phyloP scores from a whole-genome alignment of 30 jellyfish, hydroid and myxozoan genomes.

The Pseudorhiza aurosa region DNA sequence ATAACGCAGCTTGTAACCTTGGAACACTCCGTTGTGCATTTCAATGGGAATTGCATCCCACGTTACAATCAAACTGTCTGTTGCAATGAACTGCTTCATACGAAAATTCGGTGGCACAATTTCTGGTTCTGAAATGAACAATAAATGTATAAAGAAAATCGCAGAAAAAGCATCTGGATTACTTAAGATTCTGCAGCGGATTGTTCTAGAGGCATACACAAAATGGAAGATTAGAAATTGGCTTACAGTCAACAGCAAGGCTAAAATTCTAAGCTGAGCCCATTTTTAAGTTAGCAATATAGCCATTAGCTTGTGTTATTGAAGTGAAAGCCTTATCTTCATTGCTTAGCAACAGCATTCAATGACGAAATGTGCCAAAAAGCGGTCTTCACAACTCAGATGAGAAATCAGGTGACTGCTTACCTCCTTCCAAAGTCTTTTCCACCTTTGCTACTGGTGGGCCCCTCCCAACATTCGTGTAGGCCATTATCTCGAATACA shows the following conservation, averaged over 20 bases:
- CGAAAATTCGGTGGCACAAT: slow-evolving; percentile 39
- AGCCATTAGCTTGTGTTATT: too few relatives aligned
- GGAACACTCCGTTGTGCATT: slow-evolving; percentile 26
- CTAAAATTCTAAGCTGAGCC: too few relatives aligned
- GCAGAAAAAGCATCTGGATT: too few relatives aligned
- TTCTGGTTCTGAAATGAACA: slow-evolving; percentile 47
- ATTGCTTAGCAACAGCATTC: background rate
- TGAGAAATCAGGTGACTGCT: too few relatives aligned
- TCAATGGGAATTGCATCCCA: slow-evolving; percentile 26
- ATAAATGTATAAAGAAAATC: too few relatives aligned
- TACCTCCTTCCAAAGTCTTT: slow-evolving; percentile 40
- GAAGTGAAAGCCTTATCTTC: background rate
- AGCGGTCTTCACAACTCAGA: too few relatives aligned
- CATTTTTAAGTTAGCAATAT: too few relatives aligned
- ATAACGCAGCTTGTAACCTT: slow-evolving; percentile 44
- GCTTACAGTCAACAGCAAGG: too few relatives aligned
- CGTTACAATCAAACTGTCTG: background rate
- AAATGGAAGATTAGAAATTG: too few relatives aligned
- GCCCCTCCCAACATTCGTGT: slow-evolving; percentile 25
- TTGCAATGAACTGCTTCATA: background rate
- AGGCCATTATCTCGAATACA: slow-evolving; percentile 15
- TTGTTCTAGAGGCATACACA: too few relatives aligned
- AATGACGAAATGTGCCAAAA: too few relatives aligned
- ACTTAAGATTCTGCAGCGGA: too few relatives aligned
- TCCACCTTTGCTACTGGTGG: slow-evolving; percentile 13